Evolutionary conservation across 2,888 invertebrate genomes (phyloP).

Genomic region (Pyrgus malvae): DNA sequence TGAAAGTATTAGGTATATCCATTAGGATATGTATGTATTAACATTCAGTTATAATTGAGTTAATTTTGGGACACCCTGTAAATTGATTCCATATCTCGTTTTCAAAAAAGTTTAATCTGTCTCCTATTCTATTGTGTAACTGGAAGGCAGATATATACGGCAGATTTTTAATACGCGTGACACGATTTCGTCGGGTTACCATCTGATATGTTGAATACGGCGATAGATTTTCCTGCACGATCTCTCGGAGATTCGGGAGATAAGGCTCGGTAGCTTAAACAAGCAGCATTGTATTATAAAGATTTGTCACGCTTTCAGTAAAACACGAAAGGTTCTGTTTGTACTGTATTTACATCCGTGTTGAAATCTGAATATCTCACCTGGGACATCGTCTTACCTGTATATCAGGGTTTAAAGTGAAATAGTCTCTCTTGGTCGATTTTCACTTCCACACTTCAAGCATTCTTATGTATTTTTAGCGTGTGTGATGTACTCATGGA

Average conservation of each 20-base stretch:
- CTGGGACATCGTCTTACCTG: no score
- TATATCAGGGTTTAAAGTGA: no score
- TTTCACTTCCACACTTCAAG: no score
- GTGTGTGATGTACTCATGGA: no score
- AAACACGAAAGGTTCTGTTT: constrained; percentile 11
- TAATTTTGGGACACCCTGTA: no score
- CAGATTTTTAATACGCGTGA: constrained; percentile 53
- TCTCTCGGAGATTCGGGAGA: constrained; percentile 53
- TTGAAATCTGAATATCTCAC: not conserved
- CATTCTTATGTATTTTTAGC: no score
- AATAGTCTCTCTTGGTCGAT: no score
- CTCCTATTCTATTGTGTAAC: constrained; percentile 36
- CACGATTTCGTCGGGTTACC: constrained; percentile 57
- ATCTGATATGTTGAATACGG: constrained; percentile 48
- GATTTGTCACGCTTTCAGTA: constrained; percentile 29
- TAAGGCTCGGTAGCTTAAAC: constrained; percentile 39
- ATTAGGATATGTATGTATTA: no score
- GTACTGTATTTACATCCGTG: not conserved
- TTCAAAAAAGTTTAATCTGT: constrained; percentile 37
- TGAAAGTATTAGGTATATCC: no score
- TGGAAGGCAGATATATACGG: constrained; percentile 28
- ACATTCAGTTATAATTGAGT: no score
- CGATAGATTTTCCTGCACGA: constrained; percentile 61
- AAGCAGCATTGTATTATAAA: constrained; percentile 24
- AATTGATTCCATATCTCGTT: no score